Conservation (phyloP, 2,113 vertebrate genomes). For the Datnioides undecimradiatus region DNA sequence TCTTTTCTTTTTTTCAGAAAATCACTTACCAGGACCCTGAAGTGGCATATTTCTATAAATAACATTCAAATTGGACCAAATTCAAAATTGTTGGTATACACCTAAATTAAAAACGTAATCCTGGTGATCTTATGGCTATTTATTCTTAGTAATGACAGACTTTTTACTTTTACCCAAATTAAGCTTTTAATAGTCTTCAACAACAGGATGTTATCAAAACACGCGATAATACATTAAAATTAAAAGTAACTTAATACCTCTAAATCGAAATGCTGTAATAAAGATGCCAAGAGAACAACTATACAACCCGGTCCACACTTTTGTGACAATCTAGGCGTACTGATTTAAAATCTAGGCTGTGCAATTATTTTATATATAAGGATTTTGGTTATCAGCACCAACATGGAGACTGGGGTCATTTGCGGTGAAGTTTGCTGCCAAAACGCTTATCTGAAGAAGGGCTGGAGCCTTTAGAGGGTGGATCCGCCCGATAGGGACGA, state of each 20-base stretch:
- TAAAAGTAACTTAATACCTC: background rate
- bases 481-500: background rate
- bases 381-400: conserved; percentile 34
- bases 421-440: background rate
- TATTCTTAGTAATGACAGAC: background rate
- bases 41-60: too few species aligned
- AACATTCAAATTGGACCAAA: too few species aligned
- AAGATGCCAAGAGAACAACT: background rate
- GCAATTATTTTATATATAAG: conserved; percentile 20
- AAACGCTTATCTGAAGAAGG: conserved; percentile 12
- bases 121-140: too few species aligned
- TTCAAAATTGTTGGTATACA: too few species aligned
- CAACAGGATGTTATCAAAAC: background rate
- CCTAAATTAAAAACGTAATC: too few species aligned
- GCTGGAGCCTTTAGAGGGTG: background rate
- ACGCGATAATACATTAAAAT: background rate
- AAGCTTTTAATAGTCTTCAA: background rate
- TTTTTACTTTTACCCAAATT: background rate
- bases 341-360: conserved; percentile 40
- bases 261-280: background rate
- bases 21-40: too few species aligned
- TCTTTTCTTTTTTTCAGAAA: too few species aligned
- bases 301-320: background rate
- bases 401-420: background rate
- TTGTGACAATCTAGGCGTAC: background rate